Evolutionary conservation across 2,113 vertebrate species (phyloP).

Genomic region (Corydoras maculifer): DNA sequence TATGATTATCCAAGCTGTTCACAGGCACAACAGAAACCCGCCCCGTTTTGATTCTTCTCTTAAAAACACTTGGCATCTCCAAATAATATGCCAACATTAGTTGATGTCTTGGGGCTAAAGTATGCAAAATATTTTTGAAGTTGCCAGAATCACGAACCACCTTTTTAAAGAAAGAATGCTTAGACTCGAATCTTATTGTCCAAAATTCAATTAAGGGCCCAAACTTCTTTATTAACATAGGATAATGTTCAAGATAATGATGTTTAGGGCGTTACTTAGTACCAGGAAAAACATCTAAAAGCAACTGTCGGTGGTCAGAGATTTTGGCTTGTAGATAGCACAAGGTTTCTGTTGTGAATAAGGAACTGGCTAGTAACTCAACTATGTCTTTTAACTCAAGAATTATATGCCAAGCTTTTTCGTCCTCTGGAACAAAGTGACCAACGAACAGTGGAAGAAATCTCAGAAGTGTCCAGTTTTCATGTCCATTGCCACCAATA

Average conservation of each 20-base stretch:
- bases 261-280: neutral
- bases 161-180: neutral
- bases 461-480: neutral
- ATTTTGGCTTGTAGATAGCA: slow-evolving; percentile 5
- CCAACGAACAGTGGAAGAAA: neutral
- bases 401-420: neutral
- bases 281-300: neutral
- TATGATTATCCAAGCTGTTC: no score
- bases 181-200: neutral
- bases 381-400: neutral
- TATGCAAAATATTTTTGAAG: no score
- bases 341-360: neutral
- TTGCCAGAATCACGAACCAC: no score
- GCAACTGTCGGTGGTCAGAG: neutral
- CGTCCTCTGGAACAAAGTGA: neutral
- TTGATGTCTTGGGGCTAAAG: no score
- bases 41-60: no score
- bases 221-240: neutral
- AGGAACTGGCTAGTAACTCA: no score
- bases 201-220: neutral
- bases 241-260: slow-evolving; percentile 7
- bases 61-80: no score
- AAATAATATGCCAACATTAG: no score
- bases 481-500: neutral
- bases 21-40: no score